These are phyloP conservation scores for Myotis brandtii DNA, from an alignment of 2,113 vertebrate genomes.

Conservation along the genomic window DNA sequence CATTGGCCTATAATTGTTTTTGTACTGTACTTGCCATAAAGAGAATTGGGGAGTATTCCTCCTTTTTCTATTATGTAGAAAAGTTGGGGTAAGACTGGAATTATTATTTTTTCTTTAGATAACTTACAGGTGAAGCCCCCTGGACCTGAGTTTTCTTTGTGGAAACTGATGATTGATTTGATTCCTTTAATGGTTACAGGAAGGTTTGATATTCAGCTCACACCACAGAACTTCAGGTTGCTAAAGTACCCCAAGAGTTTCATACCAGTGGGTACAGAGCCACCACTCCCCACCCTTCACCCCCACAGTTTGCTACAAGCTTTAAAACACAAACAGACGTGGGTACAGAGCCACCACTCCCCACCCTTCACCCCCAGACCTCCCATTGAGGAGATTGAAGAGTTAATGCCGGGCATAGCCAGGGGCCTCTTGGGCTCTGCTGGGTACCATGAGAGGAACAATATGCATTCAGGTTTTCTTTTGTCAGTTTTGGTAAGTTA, in stretches of 20 bases:
- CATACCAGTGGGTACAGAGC: background rate
- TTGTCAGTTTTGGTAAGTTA: background rate
- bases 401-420: background rate
- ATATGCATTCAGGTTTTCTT: background rate
- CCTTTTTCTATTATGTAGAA: background rate
- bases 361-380: background rate
- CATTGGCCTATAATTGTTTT: background rate
- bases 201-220: background rate
- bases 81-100: background rate
- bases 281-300: background rate
- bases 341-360: background rate
- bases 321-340: too few relatives aligned
- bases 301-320: too few relatives aligned
- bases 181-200: background rate
- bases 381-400: background rate
- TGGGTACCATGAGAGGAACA: background rate
- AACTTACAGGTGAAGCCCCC: background rate
- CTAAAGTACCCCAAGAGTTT: background rate
- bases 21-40: background rate
- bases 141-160: background rate
- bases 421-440: background rate
- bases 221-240: background rate
- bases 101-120: background rate
- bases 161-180: background rate
- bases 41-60: background rate